These are phyloP conservation scores for Sepioteuthis lessoniana DNA, from an alignment of 2,888 invertebrate genomes.

Conservation along the genomic window DNA sequence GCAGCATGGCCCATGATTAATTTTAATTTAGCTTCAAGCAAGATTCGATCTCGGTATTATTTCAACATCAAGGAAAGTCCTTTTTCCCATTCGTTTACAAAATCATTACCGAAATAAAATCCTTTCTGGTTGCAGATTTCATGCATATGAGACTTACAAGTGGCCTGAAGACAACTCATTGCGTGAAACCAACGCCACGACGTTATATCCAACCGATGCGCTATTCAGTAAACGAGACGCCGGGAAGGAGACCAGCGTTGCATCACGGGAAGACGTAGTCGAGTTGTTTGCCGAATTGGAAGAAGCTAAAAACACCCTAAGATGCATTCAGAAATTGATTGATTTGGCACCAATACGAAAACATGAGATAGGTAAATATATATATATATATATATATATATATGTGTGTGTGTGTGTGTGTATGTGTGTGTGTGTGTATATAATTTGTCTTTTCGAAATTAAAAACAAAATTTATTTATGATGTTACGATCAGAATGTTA, in stretches of 20 bases:
- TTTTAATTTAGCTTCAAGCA: too few relatives aligned
- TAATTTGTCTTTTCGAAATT: too few relatives aligned
- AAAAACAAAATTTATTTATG: too few relatives aligned
- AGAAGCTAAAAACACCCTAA: constrained; percentile 69
- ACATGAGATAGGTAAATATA: background rate
- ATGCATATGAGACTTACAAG: constrained; percentile 73
- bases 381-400: background rate
- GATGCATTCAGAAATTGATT: constrained; percentile 68
- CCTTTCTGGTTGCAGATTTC: constrained; percentile 65
- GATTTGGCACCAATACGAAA: constrained; percentile 64
- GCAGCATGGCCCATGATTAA: too few relatives aligned
- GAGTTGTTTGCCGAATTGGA: constrained; percentile 74
- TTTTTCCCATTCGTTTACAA: background rate
- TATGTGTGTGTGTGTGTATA: background rate
- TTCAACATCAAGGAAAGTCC: too few relatives aligned
- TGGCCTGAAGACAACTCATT: constrained; percentile 71
- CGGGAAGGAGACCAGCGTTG: constrained; percentile 63
- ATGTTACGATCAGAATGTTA: too few relatives aligned
- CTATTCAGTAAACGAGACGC: background rate
- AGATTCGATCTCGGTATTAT: too few relatives aligned
- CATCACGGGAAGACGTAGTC: constrained; percentile 72
- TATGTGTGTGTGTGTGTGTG: background rate
- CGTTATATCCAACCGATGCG: background rate
- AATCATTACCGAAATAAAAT: background rate
- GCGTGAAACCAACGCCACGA: background rate